phyloP scores from a whole-genome alignment of 2,797 vertebrate species.

The Hephaestus fuliginosus region DNA sequence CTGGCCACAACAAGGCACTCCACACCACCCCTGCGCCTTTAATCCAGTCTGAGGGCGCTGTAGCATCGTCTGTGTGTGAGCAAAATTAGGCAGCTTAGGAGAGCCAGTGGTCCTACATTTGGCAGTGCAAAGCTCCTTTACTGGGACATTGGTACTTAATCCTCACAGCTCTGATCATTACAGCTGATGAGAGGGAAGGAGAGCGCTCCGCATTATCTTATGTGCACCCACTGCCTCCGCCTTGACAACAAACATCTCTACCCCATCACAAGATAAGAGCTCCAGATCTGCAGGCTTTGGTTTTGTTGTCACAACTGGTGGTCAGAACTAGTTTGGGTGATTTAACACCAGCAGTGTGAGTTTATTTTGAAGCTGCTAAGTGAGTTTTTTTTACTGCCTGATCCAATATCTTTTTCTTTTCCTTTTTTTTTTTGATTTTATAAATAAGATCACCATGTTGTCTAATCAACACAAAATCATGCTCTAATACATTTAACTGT shows the following conservation, averaged over 20 bases:
- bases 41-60: slow-evolving; percentile 52
- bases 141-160: slow-evolving; percentile 80
- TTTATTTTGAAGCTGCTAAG: slow-evolving; percentile 14
- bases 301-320: slow-evolving; percentile 26
- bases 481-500: neutral
- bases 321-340: slow-evolving; percentile 5
- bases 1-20: slow-evolving; percentile 77
- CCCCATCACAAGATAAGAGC: slow-evolving; percentile 35
- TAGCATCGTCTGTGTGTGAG: slow-evolving; percentile 63
- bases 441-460: neutral
- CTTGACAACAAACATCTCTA: slow-evolving; percentile 27
- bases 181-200: slow-evolving; percentile 62
- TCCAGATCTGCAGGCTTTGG: slow-evolving; percentile 3
- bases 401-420: neutral
- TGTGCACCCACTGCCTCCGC: slow-evolving; percentile 24
- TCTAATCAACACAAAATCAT: neutral
- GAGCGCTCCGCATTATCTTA: slow-evolving; percentile 42
- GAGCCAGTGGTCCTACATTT: slow-evolving; percentile 78
- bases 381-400: neutral
- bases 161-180: slow-evolving; percentile 76
- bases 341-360: neutral
- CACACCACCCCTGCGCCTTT: slow-evolving; percentile 54
- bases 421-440: neutral
- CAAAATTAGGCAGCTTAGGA: slow-evolving; percentile 81
- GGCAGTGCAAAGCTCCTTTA: slow-evolving; percentile 80